Percentiles rank a stretch among this genome's conserved stretches.
These are phyloP conservation scores for Nerophis ophidion DNA, from an alignment of 2,113 vertebrate species.

Conservation along the genomic window DNA sequence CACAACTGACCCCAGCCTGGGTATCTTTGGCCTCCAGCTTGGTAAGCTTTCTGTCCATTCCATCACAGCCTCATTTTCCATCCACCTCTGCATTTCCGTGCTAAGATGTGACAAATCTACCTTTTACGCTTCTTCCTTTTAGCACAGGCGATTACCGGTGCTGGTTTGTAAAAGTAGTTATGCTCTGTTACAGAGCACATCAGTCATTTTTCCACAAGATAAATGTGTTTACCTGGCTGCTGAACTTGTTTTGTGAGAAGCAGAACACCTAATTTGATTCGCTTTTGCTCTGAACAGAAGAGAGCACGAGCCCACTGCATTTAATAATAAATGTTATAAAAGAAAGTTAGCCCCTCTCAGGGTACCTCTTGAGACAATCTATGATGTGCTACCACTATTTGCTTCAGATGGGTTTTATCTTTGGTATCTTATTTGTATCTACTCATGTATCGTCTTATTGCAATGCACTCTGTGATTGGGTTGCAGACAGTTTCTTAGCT, in stretches of 20 bases:
- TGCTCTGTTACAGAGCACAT: slow-evolving; percentile 20
- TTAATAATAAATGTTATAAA: slow-evolving; percentile 68
- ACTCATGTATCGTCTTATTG: slow-evolving; percentile 14
- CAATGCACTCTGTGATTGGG: slow-evolving; percentile 19
- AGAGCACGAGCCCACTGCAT: slow-evolving; percentile 46
- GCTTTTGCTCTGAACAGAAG: slow-evolving; percentile 50
- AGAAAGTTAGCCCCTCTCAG: slow-evolving; percentile 47
- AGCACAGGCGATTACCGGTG: slow-evolving; percentile 44
- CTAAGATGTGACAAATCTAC: too few relatives aligned
- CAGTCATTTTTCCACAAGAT: slow-evolving; percentile 50
- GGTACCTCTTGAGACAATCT: slow-evolving; percentile 39
- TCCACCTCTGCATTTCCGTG: neutral
- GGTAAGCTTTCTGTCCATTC: slow-evolving; percentile 68
- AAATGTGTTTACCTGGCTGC: slow-evolving; percentile 49
- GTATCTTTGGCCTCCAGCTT: slow-evolving; percentile 85
- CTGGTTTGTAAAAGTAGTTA: slow-evolving; percentile 48
- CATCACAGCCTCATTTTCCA: neutral
- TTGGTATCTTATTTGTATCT: slow-evolving; percentile 24
- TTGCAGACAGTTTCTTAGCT: slow-evolving; percentile 20
- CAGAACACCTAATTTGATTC: slow-evolving; percentile 67
- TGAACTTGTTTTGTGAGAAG: slow-evolving; percentile 64
- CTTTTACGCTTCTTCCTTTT: slow-evolving; percentile 2
- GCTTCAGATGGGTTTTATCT: slow-evolving; percentile 25
- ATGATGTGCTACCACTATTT: slow-evolving; percentile 17
- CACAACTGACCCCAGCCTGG: slow-evolving; percentile 83